Conservation (phyloP, 2,888 invertebrate genomes). For the Drosophila tripunctata region DNA sequence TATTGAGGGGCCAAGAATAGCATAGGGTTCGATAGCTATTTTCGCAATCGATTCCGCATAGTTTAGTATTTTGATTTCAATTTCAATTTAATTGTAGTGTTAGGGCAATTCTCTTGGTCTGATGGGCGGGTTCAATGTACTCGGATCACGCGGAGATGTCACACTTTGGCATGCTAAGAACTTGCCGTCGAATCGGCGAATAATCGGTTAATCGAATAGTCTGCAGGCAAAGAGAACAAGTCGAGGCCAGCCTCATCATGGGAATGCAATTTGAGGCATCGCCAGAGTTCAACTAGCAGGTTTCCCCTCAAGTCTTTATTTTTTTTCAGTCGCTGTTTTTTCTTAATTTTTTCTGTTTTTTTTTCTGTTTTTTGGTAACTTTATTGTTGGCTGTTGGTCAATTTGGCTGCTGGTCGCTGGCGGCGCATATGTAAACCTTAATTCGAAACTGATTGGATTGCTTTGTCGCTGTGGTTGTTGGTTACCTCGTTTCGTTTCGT, state of each 20-base stretch:
- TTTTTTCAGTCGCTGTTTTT: slow-evolving; percentile 4
- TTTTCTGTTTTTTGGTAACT: slow-evolving; percentile 38
- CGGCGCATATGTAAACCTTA: slow-evolving; percentile 72
- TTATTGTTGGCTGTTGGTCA: slow-evolving; percentile 71
- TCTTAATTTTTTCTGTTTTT: background rate
- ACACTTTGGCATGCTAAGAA: slow-evolving; percentile 73
- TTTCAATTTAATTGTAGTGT: slow-evolving; percentile 61
- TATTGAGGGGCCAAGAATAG: slow-evolving; percentile 49
- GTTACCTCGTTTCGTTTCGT: slow-evolving; percentile 41
- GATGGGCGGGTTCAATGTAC: slow-evolving; percentile 63
- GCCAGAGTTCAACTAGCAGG: slow-evolving; percentile 59
- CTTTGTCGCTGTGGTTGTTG: slow-evolving; percentile 35
- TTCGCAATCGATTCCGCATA: slow-evolving; percentile 82
- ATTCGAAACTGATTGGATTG: slow-evolving; percentile 78
- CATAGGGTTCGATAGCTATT: slow-evolving; percentile 46
- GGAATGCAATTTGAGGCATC: slow-evolving; percentile 67
- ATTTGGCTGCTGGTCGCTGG: slow-evolving; percentile 52
- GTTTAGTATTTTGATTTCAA: slow-evolving; percentile 63
- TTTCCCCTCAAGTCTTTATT: slow-evolving; percentile 40
- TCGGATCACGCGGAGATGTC: slow-evolving; percentile 72
- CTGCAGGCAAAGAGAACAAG: slow-evolving; percentile 23
- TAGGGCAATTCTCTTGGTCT: slow-evolving; percentile 29
- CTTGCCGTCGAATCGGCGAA: slow-evolving; percentile 25
- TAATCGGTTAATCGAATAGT: slow-evolving; percentile 29
- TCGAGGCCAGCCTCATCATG: slow-evolving; percentile 42